phyloP scores from a whole-genome alignment of 1,140 invertebrate species.

The Lethrus apterus region DNA sequence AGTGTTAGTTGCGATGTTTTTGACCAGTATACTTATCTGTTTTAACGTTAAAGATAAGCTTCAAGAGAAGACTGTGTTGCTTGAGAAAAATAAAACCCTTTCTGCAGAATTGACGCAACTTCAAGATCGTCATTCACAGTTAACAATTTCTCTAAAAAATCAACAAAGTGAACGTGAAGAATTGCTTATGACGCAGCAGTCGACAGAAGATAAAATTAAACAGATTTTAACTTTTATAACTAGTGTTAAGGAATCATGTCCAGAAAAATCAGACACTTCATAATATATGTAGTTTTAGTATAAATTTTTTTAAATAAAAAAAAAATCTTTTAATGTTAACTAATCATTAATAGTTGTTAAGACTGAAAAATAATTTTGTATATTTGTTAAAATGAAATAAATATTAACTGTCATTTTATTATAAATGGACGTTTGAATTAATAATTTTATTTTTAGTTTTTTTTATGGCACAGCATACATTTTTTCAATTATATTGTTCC shows the following conservation, averaged over 20 bases:
- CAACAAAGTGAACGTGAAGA: conserved; percentile 32
- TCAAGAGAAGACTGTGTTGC: conserved; percentile 33
- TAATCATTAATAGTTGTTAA: conserved; percentile 53
- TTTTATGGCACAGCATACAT: too few species aligned
- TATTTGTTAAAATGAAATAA: too few species aligned
- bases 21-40: neutral
- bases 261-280: neutral
- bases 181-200: conserved; percentile 25
- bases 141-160: conserved; percentile 35
- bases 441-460: too few species aligned
- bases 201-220: conserved; percentile 35
- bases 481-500: too few species aligned
- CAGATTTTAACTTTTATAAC: conserved; percentile 35
- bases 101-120: conserved; percentile 34
- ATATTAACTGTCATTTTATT: too few species aligned
- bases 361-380: conserved; percentile 47
- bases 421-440: too few species aligned
- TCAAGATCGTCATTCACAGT: conserved; percentile 36
- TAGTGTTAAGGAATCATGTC: conserved; percentile 29
- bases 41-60: conserved; percentile 32
- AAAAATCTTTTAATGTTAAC: too few species aligned
- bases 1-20: neutral
- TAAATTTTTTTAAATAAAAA: neutral
- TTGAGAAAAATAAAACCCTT: conserved; percentile 33
- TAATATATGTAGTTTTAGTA: neutral